These are phyloP conservation scores for Bilobella aurantiaca DNA, from an alignment of 1,140 invertebrate species.

Conservation along the genomic window DNA sequence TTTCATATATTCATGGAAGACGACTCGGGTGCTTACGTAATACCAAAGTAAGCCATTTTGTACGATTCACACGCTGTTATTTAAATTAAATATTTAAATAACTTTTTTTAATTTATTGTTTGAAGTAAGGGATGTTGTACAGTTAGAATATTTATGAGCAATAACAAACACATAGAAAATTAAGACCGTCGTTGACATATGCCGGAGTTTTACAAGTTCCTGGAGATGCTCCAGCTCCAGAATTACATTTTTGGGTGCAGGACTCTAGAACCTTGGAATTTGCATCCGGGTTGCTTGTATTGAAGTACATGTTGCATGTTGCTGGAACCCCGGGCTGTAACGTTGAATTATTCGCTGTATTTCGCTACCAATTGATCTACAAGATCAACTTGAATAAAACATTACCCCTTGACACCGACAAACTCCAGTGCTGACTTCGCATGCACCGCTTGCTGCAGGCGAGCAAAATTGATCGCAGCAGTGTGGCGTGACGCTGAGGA, in stretches of 20 bases:
- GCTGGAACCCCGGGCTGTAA: not conserved
- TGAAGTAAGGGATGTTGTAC: not conserved
- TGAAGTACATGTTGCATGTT: not conserved
- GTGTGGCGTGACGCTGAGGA: not conserved
- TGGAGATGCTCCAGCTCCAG: not conserved
- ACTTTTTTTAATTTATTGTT: not conserved
- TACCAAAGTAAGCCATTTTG: slow-evolving; percentile 55
- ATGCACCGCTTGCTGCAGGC: not conserved
- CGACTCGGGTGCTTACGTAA: slow-evolving; percentile 55
- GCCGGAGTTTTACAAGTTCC: not conserved
- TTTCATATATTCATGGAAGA: slow-evolving; percentile 46
- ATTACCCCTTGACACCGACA: not conserved
- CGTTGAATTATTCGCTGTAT: not conserved
- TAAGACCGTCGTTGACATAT: not conserved
- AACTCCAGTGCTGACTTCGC: not conserved
- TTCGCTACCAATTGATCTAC: too few species aligned
- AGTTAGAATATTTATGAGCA: not conserved
- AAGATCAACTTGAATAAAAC: not conserved
- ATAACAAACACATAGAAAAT: not conserved
- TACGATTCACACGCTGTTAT: not conserved
- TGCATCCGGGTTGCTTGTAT: not conserved
- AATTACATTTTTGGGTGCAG: not conserved
- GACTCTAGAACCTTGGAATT: not conserved
- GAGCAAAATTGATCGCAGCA: not conserved
- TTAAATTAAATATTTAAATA: not conserved